These are phyloP conservation scores for Leiothrix lutea DNA, from an alignment of 2,113 vertebrate species.

Conservation along the genomic window DNA sequence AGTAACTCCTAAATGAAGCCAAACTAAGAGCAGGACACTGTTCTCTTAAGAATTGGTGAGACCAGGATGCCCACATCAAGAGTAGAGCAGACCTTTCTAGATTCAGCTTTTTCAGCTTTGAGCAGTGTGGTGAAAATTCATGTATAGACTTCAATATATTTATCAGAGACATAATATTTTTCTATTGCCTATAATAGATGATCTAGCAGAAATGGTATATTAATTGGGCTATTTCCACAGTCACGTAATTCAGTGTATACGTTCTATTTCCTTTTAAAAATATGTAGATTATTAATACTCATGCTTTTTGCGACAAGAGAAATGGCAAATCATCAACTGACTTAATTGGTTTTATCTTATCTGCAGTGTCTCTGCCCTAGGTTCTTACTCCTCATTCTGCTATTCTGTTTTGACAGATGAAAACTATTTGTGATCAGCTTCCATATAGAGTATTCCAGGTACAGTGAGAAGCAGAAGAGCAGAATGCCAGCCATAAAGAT, in stretches of 20 bases:
- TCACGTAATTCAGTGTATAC: not conserved
- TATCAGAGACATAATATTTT: not conserved
- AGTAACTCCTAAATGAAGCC: not conserved
- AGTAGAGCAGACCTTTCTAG: not conserved
- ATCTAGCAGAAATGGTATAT: not conserved
- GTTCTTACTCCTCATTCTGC: not conserved
- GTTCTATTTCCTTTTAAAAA: not conserved
- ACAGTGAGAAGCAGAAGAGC: not conserved
- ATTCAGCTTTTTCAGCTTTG: not conserved
- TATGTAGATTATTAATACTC: not conserved
- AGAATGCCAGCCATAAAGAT: not conserved
- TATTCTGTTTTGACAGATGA: not conserved
- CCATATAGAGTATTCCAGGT: not conserved
- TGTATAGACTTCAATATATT: not conserved
- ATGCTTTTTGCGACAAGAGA: not conserved
- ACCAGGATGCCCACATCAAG: not conserved
- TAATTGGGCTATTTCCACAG: not conserved
- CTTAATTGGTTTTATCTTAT: not conserved
- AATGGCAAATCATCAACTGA: not conserved
- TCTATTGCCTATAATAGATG: not conserved
- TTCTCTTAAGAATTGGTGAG: not conserved
- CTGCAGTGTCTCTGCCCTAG: not conserved
- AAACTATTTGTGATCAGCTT: not conserved
- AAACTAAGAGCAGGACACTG: not conserved
- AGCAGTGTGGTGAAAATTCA: not conserved